Percentiles rank a stretch among this genome's conserved stretches.
Conservation (phyloP, 2,113 vertebrate species). For the Stegostoma tigrinum region DNA sequence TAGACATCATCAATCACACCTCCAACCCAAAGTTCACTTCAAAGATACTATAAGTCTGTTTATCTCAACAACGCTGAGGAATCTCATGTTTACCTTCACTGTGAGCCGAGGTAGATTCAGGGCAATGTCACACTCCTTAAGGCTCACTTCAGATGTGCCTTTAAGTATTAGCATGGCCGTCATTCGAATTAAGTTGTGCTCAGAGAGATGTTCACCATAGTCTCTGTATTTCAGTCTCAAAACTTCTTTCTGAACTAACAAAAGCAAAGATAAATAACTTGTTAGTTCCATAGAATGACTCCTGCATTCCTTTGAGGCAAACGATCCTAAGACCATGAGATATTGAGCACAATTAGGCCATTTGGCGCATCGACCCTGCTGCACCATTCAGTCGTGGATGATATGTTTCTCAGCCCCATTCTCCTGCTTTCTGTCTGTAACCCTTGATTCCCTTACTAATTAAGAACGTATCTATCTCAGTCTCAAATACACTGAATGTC, state of each 20-base stretch:
- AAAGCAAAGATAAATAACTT: not conserved
- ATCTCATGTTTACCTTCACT: constrained; percentile 49
- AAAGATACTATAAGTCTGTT: not conserved
- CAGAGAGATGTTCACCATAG: constrained; percentile 53
- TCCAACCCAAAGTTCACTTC: not conserved
- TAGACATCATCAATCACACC: not conserved
- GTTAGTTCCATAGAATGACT: not conserved
- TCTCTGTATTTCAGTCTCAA: constrained; percentile 56
- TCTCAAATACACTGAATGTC: no score
- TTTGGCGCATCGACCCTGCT: no score
- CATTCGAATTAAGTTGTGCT: constrained; percentile 57
- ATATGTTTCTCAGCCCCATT: no score
- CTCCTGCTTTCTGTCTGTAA: no score
- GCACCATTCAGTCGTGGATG: no score
- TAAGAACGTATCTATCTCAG: no score
- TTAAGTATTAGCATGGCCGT: constrained; percentile 47
- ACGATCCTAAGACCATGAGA: no score
- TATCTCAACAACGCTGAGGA: not conserved
- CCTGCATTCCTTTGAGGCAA: not conserved
- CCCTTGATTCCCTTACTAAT: no score
- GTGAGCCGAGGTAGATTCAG: constrained; percentile 53
- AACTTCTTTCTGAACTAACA: constrained; percentile 56
- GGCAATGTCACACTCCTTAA: constrained; percentile 53
- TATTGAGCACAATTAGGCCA: no score
- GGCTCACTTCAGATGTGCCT: constrained; percentile 44